phyloP scores from a whole-genome alignment of 2,113 vertebrate genomes.

The Lepus timidus region DNA sequence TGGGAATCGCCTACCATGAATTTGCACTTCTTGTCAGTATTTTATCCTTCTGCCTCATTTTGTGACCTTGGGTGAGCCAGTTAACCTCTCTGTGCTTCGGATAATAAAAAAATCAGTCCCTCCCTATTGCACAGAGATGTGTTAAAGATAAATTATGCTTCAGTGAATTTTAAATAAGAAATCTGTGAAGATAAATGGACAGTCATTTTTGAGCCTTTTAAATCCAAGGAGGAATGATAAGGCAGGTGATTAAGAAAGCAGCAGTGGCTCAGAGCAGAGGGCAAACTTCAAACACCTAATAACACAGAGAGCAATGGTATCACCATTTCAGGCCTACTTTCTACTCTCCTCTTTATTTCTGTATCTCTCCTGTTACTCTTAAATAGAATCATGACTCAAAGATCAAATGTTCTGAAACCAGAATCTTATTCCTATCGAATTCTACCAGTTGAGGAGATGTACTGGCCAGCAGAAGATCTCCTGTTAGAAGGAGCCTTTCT shows the following conservation, averaged over 20 bases:
- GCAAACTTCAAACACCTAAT: neutral
- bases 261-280: neutral
- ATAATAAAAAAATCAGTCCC: conserved; percentile 31
- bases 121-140: neutral
- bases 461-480: neutral
- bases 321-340: fast-evolving
- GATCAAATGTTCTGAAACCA: neutral
- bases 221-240: conserved; percentile 53
- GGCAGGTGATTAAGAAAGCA: neutral
- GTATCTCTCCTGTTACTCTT: neutral
- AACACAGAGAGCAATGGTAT: neutral
- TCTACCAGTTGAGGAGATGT: neutral
- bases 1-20: neutral
- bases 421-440: neutral
- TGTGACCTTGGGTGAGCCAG: conserved; percentile 50
- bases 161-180: conserved; percentile 72
- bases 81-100: conserved; percentile 50
- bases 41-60: conserved; percentile 49
- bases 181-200: conserved; percentile 68
- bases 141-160: conserved; percentile 61
- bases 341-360: neutral
- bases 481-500: neutral
- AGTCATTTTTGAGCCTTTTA: conserved; percentile 24
- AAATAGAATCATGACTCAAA: neutral
- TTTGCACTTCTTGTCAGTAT: neutral